Conservation (phyloP, 2,113 vertebrate species). For the Pithys albifrons region DNA sequence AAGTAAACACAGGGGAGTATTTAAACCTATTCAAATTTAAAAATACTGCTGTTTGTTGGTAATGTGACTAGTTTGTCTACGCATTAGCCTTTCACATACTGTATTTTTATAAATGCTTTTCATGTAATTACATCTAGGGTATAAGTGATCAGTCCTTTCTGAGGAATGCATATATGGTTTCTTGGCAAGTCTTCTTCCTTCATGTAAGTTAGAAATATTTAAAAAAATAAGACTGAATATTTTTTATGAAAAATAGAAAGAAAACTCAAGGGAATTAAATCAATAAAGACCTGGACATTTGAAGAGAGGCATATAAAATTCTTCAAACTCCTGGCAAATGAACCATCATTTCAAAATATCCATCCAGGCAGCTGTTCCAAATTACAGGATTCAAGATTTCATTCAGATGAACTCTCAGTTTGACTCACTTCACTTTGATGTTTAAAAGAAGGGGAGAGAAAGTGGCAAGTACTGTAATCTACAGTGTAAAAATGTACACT, state of each 20-base stretch:
- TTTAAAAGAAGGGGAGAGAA: neutral
- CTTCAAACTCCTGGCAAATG: neutral
- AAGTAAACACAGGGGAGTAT: neutral
- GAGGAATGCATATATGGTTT: neutral
- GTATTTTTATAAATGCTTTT: neutral
- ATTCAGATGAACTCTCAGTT: neutral
- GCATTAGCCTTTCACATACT: neutral
- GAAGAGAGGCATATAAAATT: neutral
- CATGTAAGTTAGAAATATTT: neutral
- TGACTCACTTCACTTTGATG: neutral
- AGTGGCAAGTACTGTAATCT: neutral
- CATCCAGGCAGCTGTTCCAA: neutral
- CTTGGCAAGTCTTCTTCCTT: neutral
- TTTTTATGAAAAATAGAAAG: neutral
- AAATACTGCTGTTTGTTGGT: neutral
- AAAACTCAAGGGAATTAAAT: neutral
- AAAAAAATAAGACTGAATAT: too few relatives aligned
- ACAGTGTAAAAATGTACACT: neutral
- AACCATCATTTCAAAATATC: neutral
- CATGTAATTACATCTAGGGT: neutral
- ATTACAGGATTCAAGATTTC: neutral
- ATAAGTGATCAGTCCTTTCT: neutral
- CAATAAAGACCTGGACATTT: neutral
- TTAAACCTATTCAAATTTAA: neutral
- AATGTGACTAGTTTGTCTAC: neutral